These are phyloP conservation scores for Ceratina australensis DNA, from an alignment of 1,140 invertebrate genomes.

Conservation along the genomic window DNA sequence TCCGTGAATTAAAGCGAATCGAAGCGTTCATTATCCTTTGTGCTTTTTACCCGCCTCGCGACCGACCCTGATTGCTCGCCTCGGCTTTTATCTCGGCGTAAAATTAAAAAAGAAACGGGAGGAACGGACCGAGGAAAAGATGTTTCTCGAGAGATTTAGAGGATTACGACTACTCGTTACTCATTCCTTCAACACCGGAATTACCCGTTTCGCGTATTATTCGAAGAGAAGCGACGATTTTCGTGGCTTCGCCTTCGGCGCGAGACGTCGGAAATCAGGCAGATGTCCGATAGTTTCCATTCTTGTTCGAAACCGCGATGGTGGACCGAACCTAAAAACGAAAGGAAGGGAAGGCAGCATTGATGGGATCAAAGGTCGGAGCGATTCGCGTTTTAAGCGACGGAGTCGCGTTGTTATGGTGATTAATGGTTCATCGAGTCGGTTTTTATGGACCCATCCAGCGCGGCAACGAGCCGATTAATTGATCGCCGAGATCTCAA, in stretches of 20 bases:
- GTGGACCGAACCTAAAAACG: neutral
- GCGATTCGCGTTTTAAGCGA: conserved; percentile 48
- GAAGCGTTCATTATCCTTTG: too few species aligned
- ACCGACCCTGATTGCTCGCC: too few species aligned
- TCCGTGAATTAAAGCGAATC: neutral
- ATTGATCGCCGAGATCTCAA: conserved; percentile 33
- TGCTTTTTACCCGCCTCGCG: too few species aligned
- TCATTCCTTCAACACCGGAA: neutral
- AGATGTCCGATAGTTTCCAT: too few species aligned
- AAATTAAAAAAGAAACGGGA: too few species aligned
- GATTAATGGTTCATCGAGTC: conserved; percentile 63
- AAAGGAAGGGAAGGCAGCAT: conserved; percentile 24
- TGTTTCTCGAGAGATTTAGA: conserved; percentile 32
- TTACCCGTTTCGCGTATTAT: neutral
- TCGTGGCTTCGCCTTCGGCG: neutral
- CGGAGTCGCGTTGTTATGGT: conserved; percentile 66
- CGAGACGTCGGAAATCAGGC: too few species aligned
- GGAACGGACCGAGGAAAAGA: neutral
- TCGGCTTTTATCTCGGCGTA: too few species aligned
- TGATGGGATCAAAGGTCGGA: conserved; percentile 46
- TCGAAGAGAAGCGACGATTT: neutral
- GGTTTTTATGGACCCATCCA: conserved; percentile 46
- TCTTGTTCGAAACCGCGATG: neutral
- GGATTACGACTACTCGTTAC: conserved; percentile 8
- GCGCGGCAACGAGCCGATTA: conserved; percentile 23